phyloP scores from a whole-genome alignment of 2,113 vertebrate species.

The Montifringilla adamsi region DNA sequence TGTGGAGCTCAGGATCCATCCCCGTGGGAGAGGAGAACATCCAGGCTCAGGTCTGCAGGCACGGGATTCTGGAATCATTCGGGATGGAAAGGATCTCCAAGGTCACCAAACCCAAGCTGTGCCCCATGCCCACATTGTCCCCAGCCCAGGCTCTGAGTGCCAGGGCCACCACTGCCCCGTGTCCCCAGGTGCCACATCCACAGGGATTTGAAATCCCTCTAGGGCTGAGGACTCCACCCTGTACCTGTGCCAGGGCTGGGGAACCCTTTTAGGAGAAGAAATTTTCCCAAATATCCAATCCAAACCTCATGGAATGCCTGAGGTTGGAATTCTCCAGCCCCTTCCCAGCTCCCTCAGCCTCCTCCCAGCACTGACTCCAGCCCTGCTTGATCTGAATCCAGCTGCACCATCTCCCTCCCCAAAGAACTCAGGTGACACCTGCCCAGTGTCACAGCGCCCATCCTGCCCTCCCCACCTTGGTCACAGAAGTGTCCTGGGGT shows the following conservation, averaged over 20 bases:
- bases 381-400: rapidly evolving
- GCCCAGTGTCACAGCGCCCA: rapidly evolving
- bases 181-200: no score
- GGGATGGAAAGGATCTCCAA: background rate
- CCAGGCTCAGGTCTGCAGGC: background rate
- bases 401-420: background rate
- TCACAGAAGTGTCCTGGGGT: no score
- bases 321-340: background rate
- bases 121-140: background rate
- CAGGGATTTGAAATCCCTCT: no score
- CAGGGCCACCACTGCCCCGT: background rate
- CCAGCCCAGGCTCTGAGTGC: background rate
- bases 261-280: no score
- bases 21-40: rapidly evolving
- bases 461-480: background rate
- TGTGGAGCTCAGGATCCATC: background rate
- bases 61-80: rapidly evolving
- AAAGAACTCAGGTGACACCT: rapidly evolving
- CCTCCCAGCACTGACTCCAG: background rate
- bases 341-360: background rate
- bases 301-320: no score
- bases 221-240: no score
- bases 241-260: no score
- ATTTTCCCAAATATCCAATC: no score
- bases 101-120: background rate